Percentiles rank a stretch among this genome's conserved stretches.
These are phyloP conservation scores for Parnassius glacialis DNA, from an alignment of 2,888 invertebrate genomes.

Conservation along the genomic window DNA sequence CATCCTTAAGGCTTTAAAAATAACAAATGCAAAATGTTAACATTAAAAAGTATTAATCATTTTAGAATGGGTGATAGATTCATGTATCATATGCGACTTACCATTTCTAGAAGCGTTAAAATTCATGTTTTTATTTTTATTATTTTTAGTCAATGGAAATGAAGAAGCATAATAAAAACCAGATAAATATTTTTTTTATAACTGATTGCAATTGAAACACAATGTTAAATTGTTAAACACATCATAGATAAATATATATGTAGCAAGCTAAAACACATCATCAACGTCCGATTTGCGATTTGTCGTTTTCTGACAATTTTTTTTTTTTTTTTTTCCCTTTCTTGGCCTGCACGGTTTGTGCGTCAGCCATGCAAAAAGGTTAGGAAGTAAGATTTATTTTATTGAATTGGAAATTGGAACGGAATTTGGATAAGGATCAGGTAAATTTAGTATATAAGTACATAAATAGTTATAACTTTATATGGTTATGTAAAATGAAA, in stretches of 20 bases:
- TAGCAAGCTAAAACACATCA: too few relatives aligned
- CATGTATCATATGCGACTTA: constrained; percentile 36
- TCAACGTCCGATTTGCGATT: constrained; percentile 45
- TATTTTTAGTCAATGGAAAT: constrained; percentile 38
- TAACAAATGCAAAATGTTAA: constrained; percentile 2
- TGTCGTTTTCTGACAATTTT: constrained; percentile 32
- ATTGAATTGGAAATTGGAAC: too few relatives aligned
- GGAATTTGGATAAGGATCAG: too few relatives aligned
- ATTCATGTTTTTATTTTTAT: constrained; percentile 54
- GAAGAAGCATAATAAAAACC: constrained; percentile 51
- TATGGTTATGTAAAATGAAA: too few relatives aligned
- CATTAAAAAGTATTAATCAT: constrained; percentile 1
- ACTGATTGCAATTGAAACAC: constrained; percentile 53
- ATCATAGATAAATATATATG: too few relatives aligned
- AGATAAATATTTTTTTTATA: constrained; percentile 42
- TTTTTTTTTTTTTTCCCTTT: too few relatives aligned
- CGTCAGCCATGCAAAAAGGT: too few relatives aligned
- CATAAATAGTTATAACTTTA: too few relatives aligned
- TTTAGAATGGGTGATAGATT: constrained; percentile 14
- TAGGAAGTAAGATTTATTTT: too few relatives aligned
- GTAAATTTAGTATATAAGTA: too few relatives aligned
- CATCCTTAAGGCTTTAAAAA: not conserved
- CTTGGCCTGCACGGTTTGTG: too few relatives aligned
- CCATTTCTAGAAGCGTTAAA: constrained; percentile 77
- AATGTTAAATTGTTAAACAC: too few relatives aligned